Conservation (phyloP, 2,888 invertebrate genomes). For the Meandrusa payeni region DNA sequence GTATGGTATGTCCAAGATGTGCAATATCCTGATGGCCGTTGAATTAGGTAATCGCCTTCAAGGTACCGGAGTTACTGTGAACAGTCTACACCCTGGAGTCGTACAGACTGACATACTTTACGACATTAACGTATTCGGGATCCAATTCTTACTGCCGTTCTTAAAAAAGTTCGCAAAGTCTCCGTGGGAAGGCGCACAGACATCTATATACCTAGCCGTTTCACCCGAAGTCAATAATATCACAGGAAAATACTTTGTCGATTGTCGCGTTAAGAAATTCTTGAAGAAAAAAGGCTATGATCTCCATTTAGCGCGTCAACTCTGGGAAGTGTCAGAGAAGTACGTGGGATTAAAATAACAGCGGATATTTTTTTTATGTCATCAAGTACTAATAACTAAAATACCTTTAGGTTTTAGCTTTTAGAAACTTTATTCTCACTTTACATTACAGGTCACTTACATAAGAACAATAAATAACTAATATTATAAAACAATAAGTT, state of each 20-base stretch:
- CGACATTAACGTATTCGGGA: constrained; percentile 42
- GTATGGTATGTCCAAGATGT: constrained; percentile 83
- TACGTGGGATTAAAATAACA: constrained; percentile 39
- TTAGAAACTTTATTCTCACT: too few species aligned
- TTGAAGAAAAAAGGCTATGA: constrained; percentile 63
- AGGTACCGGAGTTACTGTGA: constrained; percentile 86
- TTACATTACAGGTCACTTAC: too few species aligned
- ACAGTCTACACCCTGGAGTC: constrained; percentile 91
- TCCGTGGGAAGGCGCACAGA: constrained; percentile 63
- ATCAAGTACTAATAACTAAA: too few species aligned
- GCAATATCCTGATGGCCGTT: constrained; percentile 85
- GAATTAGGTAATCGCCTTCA: constrained; percentile 85
- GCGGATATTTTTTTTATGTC: too few species aligned
- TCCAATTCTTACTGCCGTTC: constrained; percentile 57
- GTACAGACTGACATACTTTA: constrained; percentile 84
- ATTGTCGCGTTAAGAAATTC: constrained; percentile 65
- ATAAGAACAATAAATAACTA: too few species aligned
- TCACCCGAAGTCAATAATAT: constrained; percentile 75
- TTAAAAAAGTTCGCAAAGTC: constrained; percentile 39
- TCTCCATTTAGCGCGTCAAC: constrained; percentile 70
- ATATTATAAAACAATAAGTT: too few species aligned
- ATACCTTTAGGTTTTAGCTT: too few species aligned
- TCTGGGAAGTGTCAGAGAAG: constrained; percentile 84
- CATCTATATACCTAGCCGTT: constrained; percentile 77
- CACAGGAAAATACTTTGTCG: constrained; percentile 83